These are phyloP conservation scores for Cynoglossus semilaevis DNA, from an alignment of 2,113 vertebrate species.

Conservation along the genomic window DNA sequence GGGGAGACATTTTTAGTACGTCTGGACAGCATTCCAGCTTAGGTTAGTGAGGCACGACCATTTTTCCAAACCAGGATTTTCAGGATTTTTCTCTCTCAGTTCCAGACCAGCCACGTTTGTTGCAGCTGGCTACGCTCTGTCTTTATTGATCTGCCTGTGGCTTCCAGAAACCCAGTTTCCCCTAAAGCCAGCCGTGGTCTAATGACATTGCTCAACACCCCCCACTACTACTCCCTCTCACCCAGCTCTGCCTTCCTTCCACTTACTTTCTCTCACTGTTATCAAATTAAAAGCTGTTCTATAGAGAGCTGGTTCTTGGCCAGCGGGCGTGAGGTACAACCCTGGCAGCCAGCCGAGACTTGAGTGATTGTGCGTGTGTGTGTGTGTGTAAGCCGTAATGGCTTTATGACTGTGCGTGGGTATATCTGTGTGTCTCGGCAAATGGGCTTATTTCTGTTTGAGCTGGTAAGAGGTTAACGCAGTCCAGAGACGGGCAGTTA, in stretches of 20 bases:
- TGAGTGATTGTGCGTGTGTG: constrained; percentile 7
- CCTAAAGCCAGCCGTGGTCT: constrained; percentile 50
- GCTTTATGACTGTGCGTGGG: constrained; percentile 1
- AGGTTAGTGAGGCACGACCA: constrained; percentile 5
- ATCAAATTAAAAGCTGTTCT: constrained; percentile 65
- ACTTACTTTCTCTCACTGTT: constrained; percentile 45
- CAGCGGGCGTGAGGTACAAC: constrained; percentile 25
- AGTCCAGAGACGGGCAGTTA: constrained; percentile 24
- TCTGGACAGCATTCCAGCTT: not conserved
- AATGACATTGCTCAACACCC: constrained; percentile 53
- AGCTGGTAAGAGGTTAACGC: constrained; percentile 50
- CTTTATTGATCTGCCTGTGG: constrained; percentile 53
- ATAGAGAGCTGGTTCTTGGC: constrained; percentile 38
- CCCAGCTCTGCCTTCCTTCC: constrained; percentile 28
- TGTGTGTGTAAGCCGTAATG: not conserved
- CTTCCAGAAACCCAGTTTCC: constrained; percentile 58
- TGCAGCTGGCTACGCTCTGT: constrained; percentile 46
- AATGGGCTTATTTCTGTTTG: constrained; percentile 39
- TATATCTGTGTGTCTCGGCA: constrained; percentile 33
- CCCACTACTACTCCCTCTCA: constrained; percentile 10
- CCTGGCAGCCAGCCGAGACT: constrained; percentile 22
- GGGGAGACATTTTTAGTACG: not conserved
- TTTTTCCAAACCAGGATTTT: constrained; percentile 49
- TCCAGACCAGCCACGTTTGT: constrained; percentile 35
- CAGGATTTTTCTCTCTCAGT: constrained; percentile 55